Base-by-base conservation (phyloP, 2,113 vertebrate genomes). In the Erpornis zantholeuca region DNA sequence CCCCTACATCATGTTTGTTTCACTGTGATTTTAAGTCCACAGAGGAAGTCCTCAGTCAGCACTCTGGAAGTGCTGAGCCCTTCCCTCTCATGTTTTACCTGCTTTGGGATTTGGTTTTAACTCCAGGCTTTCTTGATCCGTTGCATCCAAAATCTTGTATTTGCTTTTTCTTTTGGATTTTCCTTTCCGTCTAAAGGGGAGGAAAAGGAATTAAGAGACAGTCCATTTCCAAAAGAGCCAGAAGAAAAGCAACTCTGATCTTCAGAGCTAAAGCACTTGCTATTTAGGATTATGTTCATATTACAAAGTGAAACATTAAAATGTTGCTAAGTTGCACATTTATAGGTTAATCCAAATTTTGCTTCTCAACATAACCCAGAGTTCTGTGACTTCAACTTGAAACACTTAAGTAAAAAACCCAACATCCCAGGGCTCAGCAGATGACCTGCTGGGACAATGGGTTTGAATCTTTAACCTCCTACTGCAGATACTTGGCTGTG, bases 111-210 rank as follows among this genome's bases (percentile, higher is more conserved):
- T 97, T 31, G 97, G 98, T 79, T 99, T 99, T 68, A 99, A 97
- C 96, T 99, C 99, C 97, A 99, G 88, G 87, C 98, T 98, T 90
- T 99, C 99, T 86, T 99, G 99, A 45, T 99, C 99, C 0, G 98
- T 98, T 70, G 98, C 99, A 93, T 99, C 99, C 77, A 99, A 94
- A 68, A 99, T 99, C 98, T 99, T 99, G 95, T 99, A 99, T 82
- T 98, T 98, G 96, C 99, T 99, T 98, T 99, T 99, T 92, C 98
- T 98, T 94, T 99, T 99, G 60, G 98, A 98, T 98, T 99, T 99
- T 87, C 98, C 98, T 97, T 99, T 99, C 57, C 98, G 98, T 96
- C 99, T 99, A 81, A 90, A 97, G 88, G 83, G 68, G 21, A 68
- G 40, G 71, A 82, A 82, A 84, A 82, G 50, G 92, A 88, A 78